phyloP scores from a whole-genome alignment of 2,113 vertebrate species.

The Micronisus gabar region DNA sequence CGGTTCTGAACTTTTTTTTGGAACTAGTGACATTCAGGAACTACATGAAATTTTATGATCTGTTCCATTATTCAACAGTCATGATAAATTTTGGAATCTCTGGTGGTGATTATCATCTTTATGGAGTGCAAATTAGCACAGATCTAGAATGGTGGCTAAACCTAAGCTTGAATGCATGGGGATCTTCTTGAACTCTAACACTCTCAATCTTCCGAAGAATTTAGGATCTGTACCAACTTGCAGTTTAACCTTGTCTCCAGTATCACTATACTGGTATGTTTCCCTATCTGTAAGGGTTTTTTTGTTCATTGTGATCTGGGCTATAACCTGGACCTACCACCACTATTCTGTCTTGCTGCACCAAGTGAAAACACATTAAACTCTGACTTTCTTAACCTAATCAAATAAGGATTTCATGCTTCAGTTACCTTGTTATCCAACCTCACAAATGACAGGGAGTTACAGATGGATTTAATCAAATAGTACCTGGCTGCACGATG shows the following conservation, averaged over 20 bases:
- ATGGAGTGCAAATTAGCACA: background rate
- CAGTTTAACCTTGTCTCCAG: background rate
- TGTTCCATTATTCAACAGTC: background rate
- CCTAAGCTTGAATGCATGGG: background rate
- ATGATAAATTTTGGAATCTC: background rate
- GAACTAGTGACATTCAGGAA: background rate
- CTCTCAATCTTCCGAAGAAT: background rate
- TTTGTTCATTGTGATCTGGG: background rate
- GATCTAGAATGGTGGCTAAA: background rate
- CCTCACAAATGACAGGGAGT: background rate
- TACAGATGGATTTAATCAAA: background rate
- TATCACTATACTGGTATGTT: background rate
- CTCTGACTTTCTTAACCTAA: background rate
- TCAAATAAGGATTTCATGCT: background rate
- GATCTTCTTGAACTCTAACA: background rate
- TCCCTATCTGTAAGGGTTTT: background rate
- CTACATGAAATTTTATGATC: background rate
- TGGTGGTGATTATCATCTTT: background rate
- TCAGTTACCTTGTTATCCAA: background rate
- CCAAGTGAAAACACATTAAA: background rate
- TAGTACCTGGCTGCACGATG: background rate
- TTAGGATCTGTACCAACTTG: background rate
- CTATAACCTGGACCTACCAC: background rate
- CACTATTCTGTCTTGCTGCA: background rate
- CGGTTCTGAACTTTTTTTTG: background rate